These are phyloP conservation scores for Autographa gamma DNA, from an alignment of 2,888 invertebrate species.

Conservation along the genomic window DNA sequence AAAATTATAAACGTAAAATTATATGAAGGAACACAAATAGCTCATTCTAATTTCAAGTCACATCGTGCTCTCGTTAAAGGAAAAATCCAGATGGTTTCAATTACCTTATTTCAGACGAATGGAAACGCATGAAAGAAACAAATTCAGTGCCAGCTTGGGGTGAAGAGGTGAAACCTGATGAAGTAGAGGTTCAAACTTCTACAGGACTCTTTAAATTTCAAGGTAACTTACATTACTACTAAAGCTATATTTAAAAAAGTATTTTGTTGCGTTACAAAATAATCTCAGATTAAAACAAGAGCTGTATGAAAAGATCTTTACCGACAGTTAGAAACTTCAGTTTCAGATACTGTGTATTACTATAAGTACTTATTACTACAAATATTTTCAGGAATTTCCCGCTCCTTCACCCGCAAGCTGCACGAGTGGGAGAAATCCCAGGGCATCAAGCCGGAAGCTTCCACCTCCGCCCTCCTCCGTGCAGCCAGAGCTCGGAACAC, in stretches of 20 bases:
- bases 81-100: too few species aligned
- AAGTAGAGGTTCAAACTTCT: constrained; percentile 94
- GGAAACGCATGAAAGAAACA: constrained; percentile 93
- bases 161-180: constrained; percentile 84
- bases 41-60: too few species aligned
- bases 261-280: too few species aligned
- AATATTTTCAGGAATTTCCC: constrained; percentile 90
- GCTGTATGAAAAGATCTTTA: too few species aligned
- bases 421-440: constrained; percentile 98
- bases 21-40: too few species aligned
- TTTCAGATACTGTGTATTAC: too few species aligned
- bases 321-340: too few species aligned
- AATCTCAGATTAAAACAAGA: too few species aligned
- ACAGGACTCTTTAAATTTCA: constrained; percentile 95
- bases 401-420: constrained; percentile 96
- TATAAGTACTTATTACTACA: neutral
- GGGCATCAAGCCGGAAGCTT: constrained; percentile 95
- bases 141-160: constrained; percentile 88
- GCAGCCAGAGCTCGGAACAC: constrained; percentile 76
- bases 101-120: constrained; percentile 89
- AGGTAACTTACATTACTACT: too few species aligned
- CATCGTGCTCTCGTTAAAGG: too few species aligned
- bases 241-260: too few species aligned
- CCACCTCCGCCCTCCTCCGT: constrained; percentile 93
- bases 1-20: too few species aligned